phyloP scores from a whole-genome alignment of 2,888 invertebrate species.

The Clusia tigrina region DNA sequence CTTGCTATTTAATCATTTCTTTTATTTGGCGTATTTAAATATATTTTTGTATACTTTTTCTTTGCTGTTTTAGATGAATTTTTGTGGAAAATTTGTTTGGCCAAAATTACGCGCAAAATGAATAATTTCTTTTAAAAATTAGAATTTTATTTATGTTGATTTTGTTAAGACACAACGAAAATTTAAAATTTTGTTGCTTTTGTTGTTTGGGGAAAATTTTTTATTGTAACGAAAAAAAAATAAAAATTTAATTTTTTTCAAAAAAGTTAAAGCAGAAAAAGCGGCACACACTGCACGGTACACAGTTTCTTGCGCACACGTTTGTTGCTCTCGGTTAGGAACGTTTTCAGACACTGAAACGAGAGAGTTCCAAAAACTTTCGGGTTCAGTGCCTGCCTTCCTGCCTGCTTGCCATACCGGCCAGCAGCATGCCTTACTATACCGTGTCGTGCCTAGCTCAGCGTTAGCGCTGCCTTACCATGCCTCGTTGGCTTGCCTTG shows the following conservation, averaged over 20 bases:
- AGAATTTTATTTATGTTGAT: too few species aligned
- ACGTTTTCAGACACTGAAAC: slow-evolving; percentile 36
- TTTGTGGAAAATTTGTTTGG: not conserved
- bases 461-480: not conserved
- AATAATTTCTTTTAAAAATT: too few species aligned
- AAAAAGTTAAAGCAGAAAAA: slow-evolving; percentile 14
- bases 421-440: too few species aligned
- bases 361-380: slow-evolving; percentile 11
- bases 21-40: not conserved
- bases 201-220: not conserved
- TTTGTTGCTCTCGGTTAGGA: slow-evolving; percentile 61
- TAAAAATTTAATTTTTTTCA: not conserved
- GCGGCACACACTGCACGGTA: slow-evolving; percentile 22
- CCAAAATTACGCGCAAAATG: too few species aligned
- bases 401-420: too few species aligned
- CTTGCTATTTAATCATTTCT: not conserved
- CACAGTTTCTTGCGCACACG: slow-evolving; percentile 42
- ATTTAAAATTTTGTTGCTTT: too few species aligned
- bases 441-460: too few species aligned
- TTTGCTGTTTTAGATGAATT: not conserved
- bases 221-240: not conserved
- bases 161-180: too few species aligned
- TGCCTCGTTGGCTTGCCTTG: not conserved
- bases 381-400: slow-evolving; percentile 6
- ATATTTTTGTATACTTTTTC: not conserved